Evolutionary conservation across 2,888 invertebrate genomes (phyloP), one percentile per base, ranked within the genome.

Genomic region (Acanthosepion pharaonis): DNA sequence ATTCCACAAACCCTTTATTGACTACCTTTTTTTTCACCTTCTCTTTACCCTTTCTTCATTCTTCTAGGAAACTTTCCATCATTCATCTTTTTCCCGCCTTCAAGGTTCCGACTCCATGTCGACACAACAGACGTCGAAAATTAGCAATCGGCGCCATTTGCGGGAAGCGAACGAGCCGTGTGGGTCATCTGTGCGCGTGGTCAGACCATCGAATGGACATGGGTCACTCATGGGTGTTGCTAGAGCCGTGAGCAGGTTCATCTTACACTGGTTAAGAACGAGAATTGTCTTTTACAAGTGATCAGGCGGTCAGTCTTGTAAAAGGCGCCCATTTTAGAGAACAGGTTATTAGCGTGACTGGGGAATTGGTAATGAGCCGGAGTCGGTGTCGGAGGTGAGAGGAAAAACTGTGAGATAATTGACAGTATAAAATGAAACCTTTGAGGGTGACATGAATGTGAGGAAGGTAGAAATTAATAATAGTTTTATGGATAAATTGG

Each of bases 141-240:
- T 78, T 78, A 78, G 9, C n/a, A n/a, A n/a, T n/a, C n/a, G 78
- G 78, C 78, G 78, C 78, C 78, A 78, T n/a, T 33, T 78, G 20
- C n/a, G n/a, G n/a, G n/a, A n/a, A 78, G n/a, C 78, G 3, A 15
- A 33, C 78, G 78, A 78, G n/a, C n/a, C 11, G 78, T n/a, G n/a
- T 78, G 78, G 78, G 78, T 78, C 78, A 78, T 78, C 78, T 78
- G 11, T 15, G 11, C n/a, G 78, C 78, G n/a, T 33, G n/a, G 78
- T 78, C 78, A 78, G 78, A 4, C 78, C n/a, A 78, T 78, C 78
- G 33, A 78, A 78, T 78, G n/a, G 78, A 78, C 78, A n/a, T 18
- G n/a, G 78, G 78, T 78, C 78, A 78, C 78, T 78, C n/a, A 78
- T 78, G 78, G 78, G 78, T 78, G 78, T 78, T 78, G 78, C 78